A percentile compares a stretch with the other conserved stretches of the same genome.
These are phyloP conservation scores for Lutraria rhynchaena DNA, from an alignment of 1,140 invertebrate genomes.

Conservation along the genomic window DNA sequence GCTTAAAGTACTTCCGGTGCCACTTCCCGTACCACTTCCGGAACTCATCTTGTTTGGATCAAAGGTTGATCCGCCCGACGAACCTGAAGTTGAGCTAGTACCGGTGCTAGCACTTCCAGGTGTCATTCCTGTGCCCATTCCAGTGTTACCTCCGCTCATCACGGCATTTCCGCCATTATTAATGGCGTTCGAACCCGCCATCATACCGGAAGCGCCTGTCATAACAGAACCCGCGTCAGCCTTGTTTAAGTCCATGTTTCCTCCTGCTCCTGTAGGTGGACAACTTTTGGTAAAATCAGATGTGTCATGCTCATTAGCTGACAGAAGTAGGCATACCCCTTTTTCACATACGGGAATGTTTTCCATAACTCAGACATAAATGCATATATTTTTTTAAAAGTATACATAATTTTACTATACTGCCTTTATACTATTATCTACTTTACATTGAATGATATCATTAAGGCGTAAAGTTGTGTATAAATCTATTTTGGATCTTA, in stretches of 20 bases:
- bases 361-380: too few relatives aligned
- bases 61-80: conserved; percentile 23
- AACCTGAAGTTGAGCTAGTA: background rate
- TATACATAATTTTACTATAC: too few relatives aligned
- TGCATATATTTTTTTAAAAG: too few relatives aligned
- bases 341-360: too few relatives aligned
- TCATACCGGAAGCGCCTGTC: conserved; percentile 43
- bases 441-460: too few relatives aligned
- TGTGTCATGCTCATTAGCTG: background rate
- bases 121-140: conserved; percentile 13
- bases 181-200: conserved; percentile 32
- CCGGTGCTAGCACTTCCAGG: too few relatives aligned
- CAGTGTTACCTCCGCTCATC: conserved; percentile 2
- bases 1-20: background rate
- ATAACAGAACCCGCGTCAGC: conserved; percentile 23
- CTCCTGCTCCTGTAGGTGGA: conserved; percentile 24
- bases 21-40: conserved; percentile 4
- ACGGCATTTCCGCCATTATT: conserved; percentile 34
- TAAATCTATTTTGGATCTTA: too few relatives aligned
- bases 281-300: background rate
- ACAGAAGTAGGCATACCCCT: too few relatives aligned
- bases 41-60: conserved; percentile 31
- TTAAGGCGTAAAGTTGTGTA: too few relatives aligned
- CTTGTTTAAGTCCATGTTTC: conserved; percentile 29
- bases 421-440: too few relatives aligned